These are phyloP conservation scores for Conchocele bisecta DNA, from an alignment of 2,888 invertebrate species.

Conservation along the genomic window DNA sequence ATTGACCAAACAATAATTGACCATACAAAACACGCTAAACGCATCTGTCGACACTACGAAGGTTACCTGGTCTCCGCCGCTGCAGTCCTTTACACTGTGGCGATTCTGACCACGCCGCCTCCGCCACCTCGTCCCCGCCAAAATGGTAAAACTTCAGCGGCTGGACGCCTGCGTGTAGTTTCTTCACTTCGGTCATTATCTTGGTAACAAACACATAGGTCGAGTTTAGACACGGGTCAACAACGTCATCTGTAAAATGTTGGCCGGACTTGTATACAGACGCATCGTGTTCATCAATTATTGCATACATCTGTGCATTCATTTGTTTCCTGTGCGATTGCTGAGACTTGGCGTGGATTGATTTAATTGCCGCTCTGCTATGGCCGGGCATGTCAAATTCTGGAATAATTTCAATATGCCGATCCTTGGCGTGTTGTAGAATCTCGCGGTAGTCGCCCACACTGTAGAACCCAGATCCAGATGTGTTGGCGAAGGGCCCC, in stretches of 20 bases:
- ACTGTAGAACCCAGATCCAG: slow-evolving; percentile 74
- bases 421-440: slow-evolving; percentile 69
- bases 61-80: not conserved
- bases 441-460: slow-evolving; percentile 76
- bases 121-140: slow-evolving; percentile 76
- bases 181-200: slow-evolving; percentile 61
- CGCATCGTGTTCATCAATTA: slow-evolving; percentile 67
- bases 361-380: slow-evolving; percentile 74
- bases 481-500: slow-evolving; percentile 58
- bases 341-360: slow-evolving; percentile 69
- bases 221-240: slow-evolving; percentile 77
- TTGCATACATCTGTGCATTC: slow-evolving; percentile 56
- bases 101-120: slow-evolving; percentile 68
- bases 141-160: slow-evolving; percentile 71
- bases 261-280: slow-evolving; percentile 73
- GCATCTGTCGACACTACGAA: too few species aligned
- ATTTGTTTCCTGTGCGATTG: slow-evolving; percentile 42
- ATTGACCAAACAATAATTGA: too few species aligned
- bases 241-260: slow-evolving; percentile 73
- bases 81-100: slow-evolving; percentile 55
- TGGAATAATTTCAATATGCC: slow-evolving; percentile 77
- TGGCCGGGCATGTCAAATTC: slow-evolving; percentile 81
- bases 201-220: slow-evolving; percentile 73
- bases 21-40: too few species aligned
- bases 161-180: slow-evolving; percentile 65